Conservation (phyloP, 2,113 vertebrate species). For the Octodon degus region DNA sequence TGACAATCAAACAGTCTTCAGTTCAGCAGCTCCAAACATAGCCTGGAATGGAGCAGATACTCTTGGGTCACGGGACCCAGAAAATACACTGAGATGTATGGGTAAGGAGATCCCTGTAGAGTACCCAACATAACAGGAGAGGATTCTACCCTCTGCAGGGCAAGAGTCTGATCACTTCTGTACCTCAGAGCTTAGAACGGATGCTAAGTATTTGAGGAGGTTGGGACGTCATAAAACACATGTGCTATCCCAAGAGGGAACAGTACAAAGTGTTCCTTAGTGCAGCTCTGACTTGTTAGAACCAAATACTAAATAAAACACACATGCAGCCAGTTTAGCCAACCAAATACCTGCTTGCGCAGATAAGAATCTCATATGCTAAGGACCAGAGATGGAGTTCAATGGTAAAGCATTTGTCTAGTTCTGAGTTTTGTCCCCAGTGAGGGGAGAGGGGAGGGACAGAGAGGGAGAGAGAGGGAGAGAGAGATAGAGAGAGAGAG, state of each 20-base stretch:
- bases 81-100: neutral
- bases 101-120: neutral
- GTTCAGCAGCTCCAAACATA: neutral
- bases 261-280: neutral
- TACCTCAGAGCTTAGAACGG: neutral
- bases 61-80: neutral
- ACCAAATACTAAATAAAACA: neutral
- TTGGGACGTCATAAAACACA: neutral
- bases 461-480: neutral
- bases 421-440: neutral
- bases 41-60: neutral
- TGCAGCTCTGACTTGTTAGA: neutral
- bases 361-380: neutral
- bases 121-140: neutral
- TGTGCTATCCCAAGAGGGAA: neutral
- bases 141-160: accelerated
- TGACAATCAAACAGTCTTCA: neutral
- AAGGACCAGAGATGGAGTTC: neutral
- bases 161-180: neutral
- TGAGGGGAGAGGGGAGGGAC: neutral
- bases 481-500: neutral
- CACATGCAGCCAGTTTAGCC: neutral
- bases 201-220: neutral
- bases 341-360: neutral
- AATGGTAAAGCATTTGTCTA: neutral